A percentile compares a stretch with the other conserved stretches of the same genome.
Conservation (phyloP, 2,113 vertebrate species). For the Choloepus hoffmanni region DNA sequence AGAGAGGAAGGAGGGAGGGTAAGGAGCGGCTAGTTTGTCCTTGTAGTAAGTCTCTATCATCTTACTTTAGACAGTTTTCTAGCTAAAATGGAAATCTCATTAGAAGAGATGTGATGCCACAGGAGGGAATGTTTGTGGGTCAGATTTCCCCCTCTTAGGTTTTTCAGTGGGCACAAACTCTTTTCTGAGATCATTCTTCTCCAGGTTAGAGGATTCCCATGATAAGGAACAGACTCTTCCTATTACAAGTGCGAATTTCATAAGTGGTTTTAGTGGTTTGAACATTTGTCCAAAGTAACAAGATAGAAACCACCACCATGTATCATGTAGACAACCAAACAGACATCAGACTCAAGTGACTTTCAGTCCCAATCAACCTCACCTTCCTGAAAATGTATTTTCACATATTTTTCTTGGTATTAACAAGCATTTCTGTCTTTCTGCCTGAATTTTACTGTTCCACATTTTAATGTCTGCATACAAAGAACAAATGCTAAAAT, state of each 20-base stretch:
- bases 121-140: neutral
- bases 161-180: neutral
- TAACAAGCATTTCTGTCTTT: neutral
- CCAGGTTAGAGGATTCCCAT: constrained; percentile 20
- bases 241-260: constrained; percentile 51
- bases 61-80: neutral
- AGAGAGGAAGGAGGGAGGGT: neutral
- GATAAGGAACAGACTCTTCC: constrained; percentile 54
- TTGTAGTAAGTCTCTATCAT: neutral
- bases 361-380: constrained; percentile 34
- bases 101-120: neutral
- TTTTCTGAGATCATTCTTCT: neutral
- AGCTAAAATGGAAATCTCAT: neutral
- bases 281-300: constrained; percentile 42
- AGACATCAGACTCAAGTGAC: neutral
- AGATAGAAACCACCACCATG: constrained; percentile 47
- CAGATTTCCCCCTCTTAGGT: neutral
- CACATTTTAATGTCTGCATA: neutral
- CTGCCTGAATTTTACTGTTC: neutral
- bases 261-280: constrained; percentile 69
- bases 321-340: constrained; percentile 50
- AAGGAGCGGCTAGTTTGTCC: neutral
- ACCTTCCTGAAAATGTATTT: constrained; percentile 7
- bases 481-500: too few relatives aligned
- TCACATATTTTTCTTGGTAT: neutral